Conservation (phyloP, 1,140 invertebrate genomes). For the Platorchestia sp. region DNA sequence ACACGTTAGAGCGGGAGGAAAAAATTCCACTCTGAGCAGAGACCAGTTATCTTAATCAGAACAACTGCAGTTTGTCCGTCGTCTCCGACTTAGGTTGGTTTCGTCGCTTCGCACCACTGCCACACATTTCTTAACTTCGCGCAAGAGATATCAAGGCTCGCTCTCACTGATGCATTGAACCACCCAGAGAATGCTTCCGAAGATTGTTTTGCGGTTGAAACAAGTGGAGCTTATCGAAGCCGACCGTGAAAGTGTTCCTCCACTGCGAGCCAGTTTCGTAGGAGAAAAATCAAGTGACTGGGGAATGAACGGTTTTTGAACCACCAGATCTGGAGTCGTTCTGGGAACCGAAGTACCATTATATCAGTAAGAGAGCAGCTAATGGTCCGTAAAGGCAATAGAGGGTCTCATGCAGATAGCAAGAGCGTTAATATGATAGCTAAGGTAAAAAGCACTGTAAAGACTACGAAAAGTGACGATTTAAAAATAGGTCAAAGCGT, state of each 20-base stretch:
- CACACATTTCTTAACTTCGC: constrained; percentile 25
- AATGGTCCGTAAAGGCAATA: not conserved
- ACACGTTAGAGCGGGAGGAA: not conserved
- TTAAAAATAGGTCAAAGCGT: not conserved
- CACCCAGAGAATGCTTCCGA: not conserved
- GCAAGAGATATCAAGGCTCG: not conserved
- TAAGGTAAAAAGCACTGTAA: not conserved
- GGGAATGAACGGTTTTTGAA: constrained; percentile 17
- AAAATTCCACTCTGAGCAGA: not conserved
- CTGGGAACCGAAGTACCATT: not conserved
- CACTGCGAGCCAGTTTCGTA: not conserved
- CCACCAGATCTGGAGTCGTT: not conserved
- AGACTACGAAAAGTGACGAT: not conserved
- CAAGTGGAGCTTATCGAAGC: constrained; percentile 14
- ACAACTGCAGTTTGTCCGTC: not conserved
- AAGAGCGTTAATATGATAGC: not conserved
- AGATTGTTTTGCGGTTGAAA: constrained; percentile 43
- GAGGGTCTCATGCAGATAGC: not conserved
- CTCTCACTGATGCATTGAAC: constrained; percentile 40
- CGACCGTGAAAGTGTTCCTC: constrained; percentile 48
- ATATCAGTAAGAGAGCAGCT: not conserved
- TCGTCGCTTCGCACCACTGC: not conserved
- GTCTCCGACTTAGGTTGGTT: not conserved
- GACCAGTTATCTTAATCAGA: not conserved
- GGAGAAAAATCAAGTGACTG: constrained; percentile 3